These are phyloP conservation scores for Aphelinus atriplicis DNA, from an alignment of 1,140 invertebrate genomes.

Conservation along the genomic window DNA sequence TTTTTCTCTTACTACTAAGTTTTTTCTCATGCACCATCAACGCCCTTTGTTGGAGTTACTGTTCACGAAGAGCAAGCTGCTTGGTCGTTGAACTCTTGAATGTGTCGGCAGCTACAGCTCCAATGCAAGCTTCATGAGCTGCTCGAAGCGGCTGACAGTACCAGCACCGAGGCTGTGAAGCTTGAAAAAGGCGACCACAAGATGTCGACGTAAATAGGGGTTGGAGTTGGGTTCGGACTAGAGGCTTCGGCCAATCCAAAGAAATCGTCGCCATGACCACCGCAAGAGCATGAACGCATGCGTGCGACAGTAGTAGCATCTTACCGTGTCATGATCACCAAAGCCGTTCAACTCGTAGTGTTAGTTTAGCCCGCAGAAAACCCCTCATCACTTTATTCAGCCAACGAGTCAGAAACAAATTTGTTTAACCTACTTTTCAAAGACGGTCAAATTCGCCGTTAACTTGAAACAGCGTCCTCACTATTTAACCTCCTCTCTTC, in stretches of 20 bases:
- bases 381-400: too few relatives aligned
- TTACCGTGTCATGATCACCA: constrained; percentile 26
- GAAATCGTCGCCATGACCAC: constrained; percentile 64
- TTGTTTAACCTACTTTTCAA: constrained; percentile 59
- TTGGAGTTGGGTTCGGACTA: constrained; percentile 45
- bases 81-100: too few relatives aligned
- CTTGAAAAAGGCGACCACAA: constrained; percentile 11
- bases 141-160: too few relatives aligned
- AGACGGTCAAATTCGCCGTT: constrained; percentile 49
- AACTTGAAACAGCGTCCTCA: constrained; percentile 49
- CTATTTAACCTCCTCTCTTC: not conserved
- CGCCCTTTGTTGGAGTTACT: too few relatives aligned
- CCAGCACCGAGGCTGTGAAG: too few relatives aligned
- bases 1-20: not conserved
- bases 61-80: too few relatives aligned
- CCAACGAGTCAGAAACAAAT: not conserved
- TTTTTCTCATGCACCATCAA: not conserved
- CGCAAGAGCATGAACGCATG: constrained; percentile 51
- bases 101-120: too few relatives aligned
- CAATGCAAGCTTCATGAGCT: too few relatives aligned
- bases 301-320: constrained; percentile 47
- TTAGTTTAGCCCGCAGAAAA: too few relatives aligned
- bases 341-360: too few relatives aligned
- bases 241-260: constrained; percentile 66
- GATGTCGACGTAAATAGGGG: constrained; percentile 4